Conservation (phyloP, 2,113 vertebrate species). For the Thunnus thynnus region DNA sequence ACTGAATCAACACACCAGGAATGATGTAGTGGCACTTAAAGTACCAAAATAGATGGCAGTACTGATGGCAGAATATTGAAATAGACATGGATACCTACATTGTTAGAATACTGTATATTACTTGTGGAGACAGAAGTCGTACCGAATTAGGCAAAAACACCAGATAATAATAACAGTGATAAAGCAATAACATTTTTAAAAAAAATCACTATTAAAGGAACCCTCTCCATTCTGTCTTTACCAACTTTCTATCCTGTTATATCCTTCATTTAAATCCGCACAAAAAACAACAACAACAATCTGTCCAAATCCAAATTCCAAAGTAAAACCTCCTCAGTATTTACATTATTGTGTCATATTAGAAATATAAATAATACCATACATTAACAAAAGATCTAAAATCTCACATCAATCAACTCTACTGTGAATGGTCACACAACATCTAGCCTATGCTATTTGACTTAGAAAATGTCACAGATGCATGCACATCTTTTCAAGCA, state of each 20-base stretch:
- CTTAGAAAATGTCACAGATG: constrained; percentile 8
- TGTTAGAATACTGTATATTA: background rate
- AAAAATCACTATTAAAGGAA: background rate
- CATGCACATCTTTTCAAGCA: constrained; percentile 19
- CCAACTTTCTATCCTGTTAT: background rate
- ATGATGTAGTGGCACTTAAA: too few relatives aligned
- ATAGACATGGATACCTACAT: background rate
- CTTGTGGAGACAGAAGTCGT: background rate
- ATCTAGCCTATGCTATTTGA: background rate
- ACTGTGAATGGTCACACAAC: background rate
- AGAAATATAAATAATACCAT: background rate
- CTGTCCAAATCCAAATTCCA: background rate
- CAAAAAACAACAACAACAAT: background rate
- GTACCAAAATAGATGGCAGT: too few relatives aligned
- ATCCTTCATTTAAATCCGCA: background rate
- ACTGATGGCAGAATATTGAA: too few relatives aligned
- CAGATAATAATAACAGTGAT: background rate
- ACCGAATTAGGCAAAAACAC: background rate
- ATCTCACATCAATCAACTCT: background rate
- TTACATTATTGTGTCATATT: background rate
- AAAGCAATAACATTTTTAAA: background rate
- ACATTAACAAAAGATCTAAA: background rate
- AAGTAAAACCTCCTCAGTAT: background rate
- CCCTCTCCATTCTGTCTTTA: background rate
- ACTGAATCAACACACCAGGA: too few relatives aligned